Base-by-base conservation (phyloP, 2,888 invertebrate genomes). In the Philhelius pedissequus region DNA sequence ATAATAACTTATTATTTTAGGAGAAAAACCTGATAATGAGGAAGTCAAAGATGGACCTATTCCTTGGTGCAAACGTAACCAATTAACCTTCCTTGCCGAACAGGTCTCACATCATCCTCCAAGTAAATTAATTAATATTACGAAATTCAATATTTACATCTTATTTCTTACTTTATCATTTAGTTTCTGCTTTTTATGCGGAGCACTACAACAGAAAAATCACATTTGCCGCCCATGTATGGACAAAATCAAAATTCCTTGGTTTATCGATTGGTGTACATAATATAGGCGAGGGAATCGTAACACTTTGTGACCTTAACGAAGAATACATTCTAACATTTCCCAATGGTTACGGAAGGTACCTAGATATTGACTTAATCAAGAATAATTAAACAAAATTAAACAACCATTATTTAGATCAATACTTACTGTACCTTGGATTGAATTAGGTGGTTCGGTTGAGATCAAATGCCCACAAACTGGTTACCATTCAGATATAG, bases 81-180 rank as follows among this genome's bases (percentile, higher is more conserved):
- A 99, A 90, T 93, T 99, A 9, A 95, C 96, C 7, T 99, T 99
- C 92, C 94, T 99, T 60, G 97, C 99, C 4, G 99, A 99, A 91
- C 99, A 99, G 93, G 99, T 99, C 11, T 99, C 98, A 8, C 99
- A 99, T 93, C 99, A 99, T 93, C 99, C 99, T 52, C 99, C 99
- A 87, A 97, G 97, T 96, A 92, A 92, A 92, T 89, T 58, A 20
- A 8, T 18, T 48, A 6, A 32, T 35, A 18, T 40, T 15, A 15
- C 3, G 4, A 1, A 15, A 11, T 35, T 27, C 32, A 58, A 5
- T 13, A 18, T 35, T 45, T 58, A 4, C 18, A 56, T 18, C 1
- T 22, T 13, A 45, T 13, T 8, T 45, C 2, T n/a, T 8, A 27
- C 13, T 58, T 38, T 56, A 71, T 32, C 43, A 60, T 92, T 91